phyloP scores from a whole-genome alignment of 1,140 invertebrate genomes.

The Andrena cerasifolii region DNA sequence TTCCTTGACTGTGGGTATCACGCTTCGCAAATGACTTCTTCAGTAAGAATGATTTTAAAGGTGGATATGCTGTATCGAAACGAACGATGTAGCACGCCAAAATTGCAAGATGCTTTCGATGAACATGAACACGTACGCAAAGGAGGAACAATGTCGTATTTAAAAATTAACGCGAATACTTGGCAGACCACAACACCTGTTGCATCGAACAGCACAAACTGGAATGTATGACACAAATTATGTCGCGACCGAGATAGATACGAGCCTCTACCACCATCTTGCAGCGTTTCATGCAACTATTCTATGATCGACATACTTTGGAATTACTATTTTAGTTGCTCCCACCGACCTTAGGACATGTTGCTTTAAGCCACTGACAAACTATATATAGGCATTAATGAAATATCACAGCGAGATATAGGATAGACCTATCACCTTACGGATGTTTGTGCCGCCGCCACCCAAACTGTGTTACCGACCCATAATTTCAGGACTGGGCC shows the following conservation, averaged over 20 bases:
- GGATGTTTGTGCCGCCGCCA: too few relatives aligned
- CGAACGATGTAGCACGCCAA: background rate
- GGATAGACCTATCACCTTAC: too few relatives aligned
- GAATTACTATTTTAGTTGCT: background rate
- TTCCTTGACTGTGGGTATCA: background rate
- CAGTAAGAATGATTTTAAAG: background rate
- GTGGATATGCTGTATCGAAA: background rate
- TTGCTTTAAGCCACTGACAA: too few relatives aligned
- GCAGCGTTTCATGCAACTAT: too few relatives aligned
- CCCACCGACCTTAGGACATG: background rate
- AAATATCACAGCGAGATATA: too few relatives aligned
- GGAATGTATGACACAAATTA: conserved; percentile 45
- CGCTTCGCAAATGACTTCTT: conserved; percentile 8
- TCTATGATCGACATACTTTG: too few relatives aligned
- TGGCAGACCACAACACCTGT: conserved; percentile 56
- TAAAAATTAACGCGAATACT: conserved; percentile 35
- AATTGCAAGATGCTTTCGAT: background rate
- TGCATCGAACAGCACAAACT: conserved; percentile 52
- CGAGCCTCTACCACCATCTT: conserved; percentile 23
- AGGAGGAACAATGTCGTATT: background rate
- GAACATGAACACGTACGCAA: background rate
- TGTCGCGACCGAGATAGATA: background rate
- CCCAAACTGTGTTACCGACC: too few relatives aligned
- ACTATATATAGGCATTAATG: too few relatives aligned
- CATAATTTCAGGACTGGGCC: too few relatives aligned